These are phyloP conservation scores for Paraescarpia echinospica DNA, from an alignment of 1,140 invertebrate genomes.

Conservation along the genomic window DNA sequence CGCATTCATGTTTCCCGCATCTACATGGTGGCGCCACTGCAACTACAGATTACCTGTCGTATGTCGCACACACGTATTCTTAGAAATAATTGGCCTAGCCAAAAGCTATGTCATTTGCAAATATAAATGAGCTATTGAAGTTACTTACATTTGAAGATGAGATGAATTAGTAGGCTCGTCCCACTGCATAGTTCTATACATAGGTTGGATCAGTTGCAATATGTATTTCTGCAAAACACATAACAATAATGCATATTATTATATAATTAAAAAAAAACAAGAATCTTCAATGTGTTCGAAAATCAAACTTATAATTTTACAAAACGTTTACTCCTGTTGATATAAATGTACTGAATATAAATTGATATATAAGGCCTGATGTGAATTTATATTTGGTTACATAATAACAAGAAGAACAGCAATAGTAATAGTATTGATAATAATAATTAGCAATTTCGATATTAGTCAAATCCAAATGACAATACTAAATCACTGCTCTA, in stretches of 20 bases:
- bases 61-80: no score
- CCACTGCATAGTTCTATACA: constrained; percentile 68
- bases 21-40: no score
- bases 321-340: not conserved
- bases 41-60: no score
- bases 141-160: not conserved
- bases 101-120: no score
- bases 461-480: not conserved
- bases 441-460: not conserved
- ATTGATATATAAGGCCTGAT: not conserved
- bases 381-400: not conserved
- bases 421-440: not conserved
- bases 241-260: no score
- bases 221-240: constrained; percentile 66
- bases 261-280: not conserved
- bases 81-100: no score
- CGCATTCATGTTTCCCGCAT: no score
- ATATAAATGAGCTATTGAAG: not conserved
- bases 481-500: not conserved
- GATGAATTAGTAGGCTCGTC: not conserved
- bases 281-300: not conserved
- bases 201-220: constrained; percentile 64
- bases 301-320: not conserved
- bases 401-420: not conserved
- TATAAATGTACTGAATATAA: not conserved